A percentile compares a stretch with the other conserved stretches of the same genome.
Conservation (phyloP, 2,113 vertebrate species). For the Balaeniceps rex region DNA sequence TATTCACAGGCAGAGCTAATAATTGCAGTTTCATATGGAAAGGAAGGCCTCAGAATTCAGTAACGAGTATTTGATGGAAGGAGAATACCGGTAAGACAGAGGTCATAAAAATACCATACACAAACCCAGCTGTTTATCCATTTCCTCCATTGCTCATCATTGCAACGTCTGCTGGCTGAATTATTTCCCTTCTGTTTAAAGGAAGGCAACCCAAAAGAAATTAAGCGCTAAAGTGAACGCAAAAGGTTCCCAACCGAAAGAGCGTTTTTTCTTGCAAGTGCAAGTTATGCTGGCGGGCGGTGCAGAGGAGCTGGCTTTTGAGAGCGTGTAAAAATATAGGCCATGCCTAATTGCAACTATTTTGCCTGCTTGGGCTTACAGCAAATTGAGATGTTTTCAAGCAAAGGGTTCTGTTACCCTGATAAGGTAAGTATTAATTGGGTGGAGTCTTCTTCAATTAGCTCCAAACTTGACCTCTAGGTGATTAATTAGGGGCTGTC, state of each 20-base stretch:
- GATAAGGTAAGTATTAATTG: background rate
- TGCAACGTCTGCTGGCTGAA: background rate
- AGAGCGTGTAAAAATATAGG: background rate
- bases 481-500: background rate
- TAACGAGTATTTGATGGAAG: background rate
- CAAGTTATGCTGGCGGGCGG: accelerated
- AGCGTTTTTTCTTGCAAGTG: background rate
- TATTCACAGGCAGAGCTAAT: background rate
- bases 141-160: slow-evolving; percentile 13
- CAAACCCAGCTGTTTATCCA: slow-evolving; percentile 8
- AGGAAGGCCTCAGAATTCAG: background rate
- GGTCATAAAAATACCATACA: slow-evolving; percentile 15
- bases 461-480: background rate
- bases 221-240: background rate
- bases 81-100: slow-evolving; percentile 2
- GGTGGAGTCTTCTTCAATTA: background rate
- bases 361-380: background rate
- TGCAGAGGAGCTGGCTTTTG: background rate
- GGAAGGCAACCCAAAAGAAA: background rate
- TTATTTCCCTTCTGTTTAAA: background rate
- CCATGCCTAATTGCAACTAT: background rate
- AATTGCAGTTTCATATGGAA: background rate
- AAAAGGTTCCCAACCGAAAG: background rate
- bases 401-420: background rate
- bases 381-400: slow-evolving; percentile 3